A percentile compares a stretch with the other conserved stretches of the same genome.
Conservation (phyloP, 92 coral and sea anemone species). For the Virgularia gustaviana region DNA sequence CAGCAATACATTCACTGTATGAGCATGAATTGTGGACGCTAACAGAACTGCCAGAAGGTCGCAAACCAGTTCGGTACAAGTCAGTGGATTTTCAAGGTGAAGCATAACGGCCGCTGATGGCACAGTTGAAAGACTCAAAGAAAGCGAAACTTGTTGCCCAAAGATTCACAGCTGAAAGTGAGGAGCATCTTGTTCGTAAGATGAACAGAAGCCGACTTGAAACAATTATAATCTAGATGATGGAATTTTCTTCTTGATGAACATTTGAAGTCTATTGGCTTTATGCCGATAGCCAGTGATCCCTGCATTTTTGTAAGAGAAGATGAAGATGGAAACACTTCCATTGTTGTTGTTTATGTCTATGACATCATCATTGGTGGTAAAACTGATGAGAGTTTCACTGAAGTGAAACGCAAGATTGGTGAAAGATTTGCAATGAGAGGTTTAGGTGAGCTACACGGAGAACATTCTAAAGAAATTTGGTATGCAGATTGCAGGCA, state of each 20-base stretch:
- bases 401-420: too few relatives aligned
- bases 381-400: too few relatives aligned
- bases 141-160: conserved; percentile 69
- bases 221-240: conserved; percentile 51
- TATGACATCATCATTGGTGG: too few relatives aligned
- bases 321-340: too few relatives aligned
- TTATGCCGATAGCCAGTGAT: neutral
- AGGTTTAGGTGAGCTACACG: too few relatives aligned
- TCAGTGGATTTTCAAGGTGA: conserved; percentile 60
- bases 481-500: neutral
- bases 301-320: conserved; percentile 13
- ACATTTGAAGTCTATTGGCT: conserved; percentile 12
- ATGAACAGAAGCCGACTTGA: conserved; percentile 56
- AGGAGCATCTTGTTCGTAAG: conserved; percentile 60
- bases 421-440: too few relatives aligned
- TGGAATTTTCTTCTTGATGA: conserved; percentile 12
- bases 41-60: conserved; percentile 45
- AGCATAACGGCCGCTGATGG: conserved; percentile 62
- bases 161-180: conserved; percentile 52
- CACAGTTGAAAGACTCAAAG: conserved; percentile 49
- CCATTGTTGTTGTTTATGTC: too few relatives aligned
- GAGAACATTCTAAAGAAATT: neutral
- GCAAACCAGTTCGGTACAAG: conserved; percentile 55
- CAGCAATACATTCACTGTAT: conserved; percentile 49
- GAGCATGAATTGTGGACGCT: conserved; percentile 54